phyloP scores from a whole-genome alignment of 2,113 vertebrate genomes.

The Hymenochirus boettgeri region DNA sequence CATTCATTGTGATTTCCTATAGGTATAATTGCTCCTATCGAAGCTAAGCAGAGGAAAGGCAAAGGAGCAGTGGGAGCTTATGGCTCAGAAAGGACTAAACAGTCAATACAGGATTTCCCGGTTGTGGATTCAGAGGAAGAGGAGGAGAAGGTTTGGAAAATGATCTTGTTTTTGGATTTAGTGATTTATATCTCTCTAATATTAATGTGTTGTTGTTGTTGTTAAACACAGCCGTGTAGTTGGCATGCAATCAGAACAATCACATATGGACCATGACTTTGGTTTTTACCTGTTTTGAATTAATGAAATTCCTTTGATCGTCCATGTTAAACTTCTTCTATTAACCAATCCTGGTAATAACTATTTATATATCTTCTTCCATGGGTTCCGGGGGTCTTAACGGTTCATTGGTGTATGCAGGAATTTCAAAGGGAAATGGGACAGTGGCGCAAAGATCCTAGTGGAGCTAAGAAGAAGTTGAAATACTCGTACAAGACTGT shows the following conservation, averaged over 20 bases:
- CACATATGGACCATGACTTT: too few species aligned
- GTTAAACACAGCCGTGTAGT: too few species aligned
- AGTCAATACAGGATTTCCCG: constrained; percentile 91
- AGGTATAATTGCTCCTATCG: constrained; percentile 94
- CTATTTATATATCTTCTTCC: too few species aligned
- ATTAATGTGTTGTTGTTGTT: too few species aligned
- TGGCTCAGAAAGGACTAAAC: constrained; percentile 83
- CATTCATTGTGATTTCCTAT: not conserved
- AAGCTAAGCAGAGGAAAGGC: constrained; percentile 94
- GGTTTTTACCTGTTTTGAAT: too few species aligned
- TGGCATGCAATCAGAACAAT: too few species aligned
- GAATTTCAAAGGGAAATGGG: constrained; percentile 92
- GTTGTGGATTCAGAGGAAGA: constrained; percentile 91
- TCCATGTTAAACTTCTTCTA: too few species aligned
- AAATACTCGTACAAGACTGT: constrained; percentile 92
- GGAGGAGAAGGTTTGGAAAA: constrained; percentile 85
- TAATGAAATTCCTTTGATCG: too few species aligned
- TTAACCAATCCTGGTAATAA: too few species aligned
- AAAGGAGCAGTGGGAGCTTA: constrained; percentile 97
- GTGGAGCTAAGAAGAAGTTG: constrained; percentile 82
- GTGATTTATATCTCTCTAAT: too few species aligned
- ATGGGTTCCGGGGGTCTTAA: not conserved
- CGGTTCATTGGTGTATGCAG: constrained; percentile 50
- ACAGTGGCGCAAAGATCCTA: constrained; percentile 92
- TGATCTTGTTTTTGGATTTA: too few species aligned